Evolutionary conservation across 2,113 vertebrate genomes (phyloP), one percentile per base, ranked within the genome.

Genomic region (Sphaerodactylus townsendi): DNA sequence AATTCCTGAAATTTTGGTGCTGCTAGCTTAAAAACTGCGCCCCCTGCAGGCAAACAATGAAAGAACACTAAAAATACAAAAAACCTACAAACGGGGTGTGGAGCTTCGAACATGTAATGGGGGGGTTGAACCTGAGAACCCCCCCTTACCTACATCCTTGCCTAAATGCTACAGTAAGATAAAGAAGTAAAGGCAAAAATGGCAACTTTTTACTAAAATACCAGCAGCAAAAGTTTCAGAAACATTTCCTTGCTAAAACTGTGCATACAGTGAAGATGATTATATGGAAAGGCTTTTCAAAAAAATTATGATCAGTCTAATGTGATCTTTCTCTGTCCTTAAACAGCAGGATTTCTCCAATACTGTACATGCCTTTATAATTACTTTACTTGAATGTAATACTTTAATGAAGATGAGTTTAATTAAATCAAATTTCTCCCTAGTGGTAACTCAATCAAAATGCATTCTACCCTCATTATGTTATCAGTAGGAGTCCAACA

Each of bases 371-470:
- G 86, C 84, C 91, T 92, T 94, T 93, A 93, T 95, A 96, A 96
- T 95, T 95, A 96, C 93, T 94, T 94, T 89, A 93, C 80, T 94
- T 95, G 89, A 94, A 88, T 94, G 91, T 90, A 95, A 95, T 96
- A 94, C 92, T 95, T 94, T 95, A 96, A 96, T 96, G 95, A 96
- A 96, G 92, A 95, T 82, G 88, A 93, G 89, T 94, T 96, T 95
- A 96, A 96, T 96, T 96, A 96, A 96, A 96, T 96, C 95, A 96
- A 94, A 95, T 95, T 94, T 95, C 89, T 96, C 96, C 94, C 95
- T 86, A 91, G 93, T 95, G 96, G 95, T 94, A 94, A 93, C 89
- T 96, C 92, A 93, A 96, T 96, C 95, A 96, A 95, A 96, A 96
- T 93, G 93, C 93, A 95, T 95, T 94, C 91, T 85, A 82, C 72